Base-by-base conservation (phyloP, 1,140 invertebrate species). In the Zaprionus taronus region DNA sequence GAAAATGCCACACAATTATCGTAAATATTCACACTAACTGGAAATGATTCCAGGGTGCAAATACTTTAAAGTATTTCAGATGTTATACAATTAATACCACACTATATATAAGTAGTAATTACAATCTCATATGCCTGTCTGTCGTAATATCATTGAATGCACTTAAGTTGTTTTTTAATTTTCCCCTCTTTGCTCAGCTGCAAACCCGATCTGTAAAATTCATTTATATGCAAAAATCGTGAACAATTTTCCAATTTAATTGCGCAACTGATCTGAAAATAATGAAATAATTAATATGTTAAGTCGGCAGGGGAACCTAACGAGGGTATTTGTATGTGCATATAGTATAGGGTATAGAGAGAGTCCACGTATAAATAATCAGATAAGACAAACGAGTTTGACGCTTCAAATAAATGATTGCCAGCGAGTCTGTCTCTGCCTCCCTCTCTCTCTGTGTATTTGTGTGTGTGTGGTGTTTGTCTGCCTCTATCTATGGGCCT, bases 401-500 rank as follows among this genome's bases (percentile, higher is more conserved):
- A 90, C 85, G 86, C 85, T 90, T 90, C 86, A 91, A 82, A 90
- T 90, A 90, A 90, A 91, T 90, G 81, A 90, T 90, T 85, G 85
- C 72, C 78, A 73, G 84, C 57, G 41, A 47, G 41, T 56, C 64
- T 55, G 61, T 56, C 34, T 56, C 64, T 55, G 61, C 51, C 34
- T 67, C 51, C 60, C 24, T 49, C 22, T 36, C 5, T 56, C 34
- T 49, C 14, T 58, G 24, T 55, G 56, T 51, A 36, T 72, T 44
- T 72, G 34, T 49, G 53, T 36, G 15, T 57, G 38, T 67, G 12
- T 66, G 70, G 69, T 68, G 79, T 63, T 66, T 22, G 71, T 44
- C 61, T 79, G 67, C 44, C 65, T 84, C 84, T 90, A 90, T 84
- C 77, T 87, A 87, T 89, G 84, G 80, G 26, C 67, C 64, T 72